phyloP scores from a whole-genome alignment of 1,140 invertebrate species.

The Penaeus indicus region DNA sequence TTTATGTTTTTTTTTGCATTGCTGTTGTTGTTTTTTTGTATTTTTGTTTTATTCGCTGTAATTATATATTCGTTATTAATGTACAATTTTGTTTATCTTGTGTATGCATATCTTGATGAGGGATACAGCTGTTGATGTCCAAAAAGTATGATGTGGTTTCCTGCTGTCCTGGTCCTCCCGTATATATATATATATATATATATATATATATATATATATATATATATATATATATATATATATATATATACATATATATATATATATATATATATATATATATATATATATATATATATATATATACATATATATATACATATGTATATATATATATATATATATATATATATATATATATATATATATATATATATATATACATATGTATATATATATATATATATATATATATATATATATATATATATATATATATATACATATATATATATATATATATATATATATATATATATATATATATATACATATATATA shows the following conservation, averaged over 20 bases:
- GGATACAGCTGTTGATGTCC: no score
- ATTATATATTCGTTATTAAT: no score
- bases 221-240: neutral
- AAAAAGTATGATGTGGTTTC: no score
- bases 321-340: slow-evolving; percentile 8
- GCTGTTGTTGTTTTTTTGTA: no score
- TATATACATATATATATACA: neutral
- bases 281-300: neutral
- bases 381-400: neutral
- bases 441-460: neutral
- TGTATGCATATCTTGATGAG: no score
- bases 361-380: slow-evolving; percentile 22
- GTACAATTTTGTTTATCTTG: no score
- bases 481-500: neutral
- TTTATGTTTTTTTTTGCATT: no score
- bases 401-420: neutral
- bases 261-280: slow-evolving; percentile 5
- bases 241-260: slow-evolving; percentile 26
- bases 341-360: slow-evolving; percentile 12
- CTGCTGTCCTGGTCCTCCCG: no score
- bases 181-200: slow-evolving; percentile 1
- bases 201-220: slow-evolving; percentile 15
- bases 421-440: neutral
- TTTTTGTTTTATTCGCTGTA: no score
- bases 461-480: slow-evolving; percentile 16